A percentile compares a stretch with the other conserved stretches of the same genome.
Evolutionary conservation across 2,888 invertebrate genomes (phyloP).

Genomic region (Nephrotoma flavescens): DNA sequence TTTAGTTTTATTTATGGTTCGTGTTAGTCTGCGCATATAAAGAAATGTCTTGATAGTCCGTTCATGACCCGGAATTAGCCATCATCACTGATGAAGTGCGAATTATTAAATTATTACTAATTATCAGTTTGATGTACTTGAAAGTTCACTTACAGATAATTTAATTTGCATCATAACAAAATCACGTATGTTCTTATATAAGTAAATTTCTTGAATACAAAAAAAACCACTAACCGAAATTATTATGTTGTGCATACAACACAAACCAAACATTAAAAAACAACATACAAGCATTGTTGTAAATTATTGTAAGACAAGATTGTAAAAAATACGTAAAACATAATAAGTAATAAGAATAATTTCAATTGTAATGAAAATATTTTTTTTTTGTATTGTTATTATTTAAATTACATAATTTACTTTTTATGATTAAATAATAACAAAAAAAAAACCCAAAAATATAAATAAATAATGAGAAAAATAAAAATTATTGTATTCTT

Average conservation of each 20-base stretch:
- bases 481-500: too few relatives aligned
- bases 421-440: neutral
- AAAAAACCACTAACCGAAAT: neutral
- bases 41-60: neutral
- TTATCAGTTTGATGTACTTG: too few relatives aligned
- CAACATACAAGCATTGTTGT: neutral
- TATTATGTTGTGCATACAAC: neutral
- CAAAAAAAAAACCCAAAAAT: neutral
- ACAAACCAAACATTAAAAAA: neutral
- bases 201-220: neutral
- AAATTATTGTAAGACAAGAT: neutral
- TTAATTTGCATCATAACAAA: neutral
- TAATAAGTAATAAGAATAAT: neutral
- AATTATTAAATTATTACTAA: too few relatives aligned
- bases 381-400: neutral
- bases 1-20: neutral
- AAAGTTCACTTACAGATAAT: too few relatives aligned
- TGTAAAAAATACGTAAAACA: neutral
- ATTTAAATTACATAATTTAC: neutral
- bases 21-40: neutral
- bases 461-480: neutral
- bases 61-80: neutral
- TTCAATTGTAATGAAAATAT: neutral
- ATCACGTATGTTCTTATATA: neutral
- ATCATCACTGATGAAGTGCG: neutral